Evolutionary conservation across 2,888 invertebrate genomes (phyloP), one percentile per base, ranked within the genome.

Genomic region (Drosophila prolongata): DNA sequence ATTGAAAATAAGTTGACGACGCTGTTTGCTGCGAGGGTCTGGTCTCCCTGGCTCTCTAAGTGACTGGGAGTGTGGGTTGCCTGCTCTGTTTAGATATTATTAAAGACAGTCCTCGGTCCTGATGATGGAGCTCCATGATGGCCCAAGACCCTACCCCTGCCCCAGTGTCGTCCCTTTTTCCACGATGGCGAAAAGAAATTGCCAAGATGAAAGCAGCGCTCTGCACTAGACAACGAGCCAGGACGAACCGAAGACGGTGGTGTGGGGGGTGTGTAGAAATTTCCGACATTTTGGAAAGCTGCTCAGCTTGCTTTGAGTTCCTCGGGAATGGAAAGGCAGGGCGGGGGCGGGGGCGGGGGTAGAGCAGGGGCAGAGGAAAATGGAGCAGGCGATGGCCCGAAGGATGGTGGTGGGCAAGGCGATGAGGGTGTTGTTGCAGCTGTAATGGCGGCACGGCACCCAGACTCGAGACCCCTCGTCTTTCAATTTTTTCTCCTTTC

Each of bases 1-100:
- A 89, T 89, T 87, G 88, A 83, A 85, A 80, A 89, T 85, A 89
- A 87, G 79, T 86, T 81, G 79, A 79, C 76, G 79, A 75, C 71
- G 83, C 75, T 79, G 78, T 83, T 75, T 76, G 79, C 46, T 61
- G 43, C 57, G 43, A 61, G 49, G 67, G 38, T 50, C 56, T 35
- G 30, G 30, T 14, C 6, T n/a, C n/a, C 50, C 38, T 19, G 13
- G 14, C 42, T 16, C 34, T 38, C 52, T 46, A 46, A 37, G 58
- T 35, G 42, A 59, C 53, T 47, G 42, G 40, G 59, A 13, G 5
- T 46, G 19, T 44, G 42, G 37, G 44, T 35, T 46, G 37, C 40
- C 56, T 52, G 46, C 55, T 44, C 73, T 86, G 83, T 81, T 86
- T 76, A 86, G 84, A 87, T 84, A 76, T 84, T 85, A 86, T 87